phyloP scores from a whole-genome alignment of 2,113 vertebrate genomes.

The Melospiza melodia region DNA sequence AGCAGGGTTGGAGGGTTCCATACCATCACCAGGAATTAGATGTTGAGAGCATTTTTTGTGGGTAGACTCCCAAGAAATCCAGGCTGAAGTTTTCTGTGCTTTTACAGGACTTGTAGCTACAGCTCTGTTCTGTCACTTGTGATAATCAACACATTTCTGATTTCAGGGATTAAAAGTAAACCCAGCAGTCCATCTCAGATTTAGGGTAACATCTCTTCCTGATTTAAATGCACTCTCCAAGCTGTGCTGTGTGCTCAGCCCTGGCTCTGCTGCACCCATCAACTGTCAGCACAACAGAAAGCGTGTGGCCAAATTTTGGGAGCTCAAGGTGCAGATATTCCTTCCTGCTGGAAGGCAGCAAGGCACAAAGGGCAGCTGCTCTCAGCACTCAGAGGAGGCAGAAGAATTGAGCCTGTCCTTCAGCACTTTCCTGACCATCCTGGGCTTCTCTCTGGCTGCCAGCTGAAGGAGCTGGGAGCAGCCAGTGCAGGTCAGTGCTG shows the following conservation, averaged over 20 bases:
- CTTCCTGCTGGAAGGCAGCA: neutral
- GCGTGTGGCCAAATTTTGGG: neutral
- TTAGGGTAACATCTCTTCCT: accelerated
- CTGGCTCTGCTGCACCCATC: neutral
- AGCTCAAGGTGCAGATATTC: conserved; percentile 15
- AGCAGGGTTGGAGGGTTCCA: neutral
- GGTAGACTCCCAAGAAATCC: neutral
- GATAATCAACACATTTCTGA: neutral
- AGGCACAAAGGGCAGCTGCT: neutral
- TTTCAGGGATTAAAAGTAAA: neutral
- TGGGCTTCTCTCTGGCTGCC: neutral
- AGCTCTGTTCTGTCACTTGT: neutral
- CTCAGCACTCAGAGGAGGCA: neutral
- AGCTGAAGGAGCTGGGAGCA: neutral
- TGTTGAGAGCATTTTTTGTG: neutral
- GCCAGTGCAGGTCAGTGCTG: neutral
- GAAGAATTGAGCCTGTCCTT: neutral
- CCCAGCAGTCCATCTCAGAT: neutral
- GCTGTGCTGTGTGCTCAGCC: neutral
- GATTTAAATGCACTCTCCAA: neutral
- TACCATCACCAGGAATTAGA: neutral
- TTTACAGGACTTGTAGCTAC: conserved; percentile 69
- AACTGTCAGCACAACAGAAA: neutral
- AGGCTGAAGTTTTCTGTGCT: conserved; percentile 57
- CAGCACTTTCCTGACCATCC: neutral